Base-by-base conservation (phyloP, 2,797 vertebrate genomes). In the Enteromius mattozi region DNA sequence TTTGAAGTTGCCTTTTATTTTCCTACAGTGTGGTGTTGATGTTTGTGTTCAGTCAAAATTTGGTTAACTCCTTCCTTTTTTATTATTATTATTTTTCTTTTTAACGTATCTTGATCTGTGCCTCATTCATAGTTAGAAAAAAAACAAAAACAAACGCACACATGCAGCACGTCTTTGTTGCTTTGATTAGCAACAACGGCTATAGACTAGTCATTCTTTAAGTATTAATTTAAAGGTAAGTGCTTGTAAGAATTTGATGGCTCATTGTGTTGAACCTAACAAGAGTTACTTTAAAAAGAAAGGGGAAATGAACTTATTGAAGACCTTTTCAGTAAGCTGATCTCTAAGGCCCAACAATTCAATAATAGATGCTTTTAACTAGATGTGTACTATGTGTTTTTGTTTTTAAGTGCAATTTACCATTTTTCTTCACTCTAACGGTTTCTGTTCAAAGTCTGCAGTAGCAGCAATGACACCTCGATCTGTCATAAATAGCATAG, bases 11-110 rank as follows among this genome's bases (percentile, higher is more conserved):
- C 82, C 74, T 78, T 24, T 17, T 0, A 59, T 80, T 63, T 51
- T 66, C 63, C 51, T 69, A 70, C 35, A 2, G 59, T 89, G 65
- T 40, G 27, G 78, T 65, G 81, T 82, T 76, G 74, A 54, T 47
- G 77, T 47, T 6, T 76, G 86, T 79, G 27, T 16, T 65, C 16
- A 7, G 76, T 30, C 76, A 65, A 69, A 66, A 75, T 14, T 7
- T 30, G n/a, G 42, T 76, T 61, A 90, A 92, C 89, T 91, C 91
- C 90, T 90, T 91, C 89, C 90, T 88, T 80, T 88, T 86, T 89
- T 90, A 90, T 4, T 42, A 3, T n/a, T 27, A 27, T 74, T 30
- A 6, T 33, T 30, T 66, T 66, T 24, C 16, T 24, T 27, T 72
- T 72, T 45, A 30, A 63, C 86, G 66, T 77, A 86, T 87, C 82